These are phyloP conservation scores for Climacteris rufus DNA, from an alignment of 2,113 vertebrate species.

Conservation along the genomic window DNA sequence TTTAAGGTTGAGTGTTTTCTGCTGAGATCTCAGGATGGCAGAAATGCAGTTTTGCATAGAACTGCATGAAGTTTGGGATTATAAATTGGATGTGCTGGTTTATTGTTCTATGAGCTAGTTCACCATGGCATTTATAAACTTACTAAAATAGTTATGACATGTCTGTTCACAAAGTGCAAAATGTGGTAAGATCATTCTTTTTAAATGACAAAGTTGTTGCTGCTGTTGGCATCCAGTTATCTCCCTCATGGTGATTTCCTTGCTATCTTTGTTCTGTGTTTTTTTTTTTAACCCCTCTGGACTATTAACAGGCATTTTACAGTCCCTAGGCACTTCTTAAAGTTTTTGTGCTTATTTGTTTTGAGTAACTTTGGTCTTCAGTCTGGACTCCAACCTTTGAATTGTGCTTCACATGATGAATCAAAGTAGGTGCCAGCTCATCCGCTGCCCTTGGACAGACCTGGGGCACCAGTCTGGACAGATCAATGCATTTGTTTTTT, in stretches of 20 bases:
- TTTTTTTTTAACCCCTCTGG: not conserved
- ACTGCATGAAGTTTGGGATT: not conserved
- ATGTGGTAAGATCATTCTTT: not conserved
- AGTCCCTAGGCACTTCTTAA: not conserved
- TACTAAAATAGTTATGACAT: not conserved
- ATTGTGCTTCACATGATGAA: not conserved
- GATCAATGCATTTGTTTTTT: not conserved
- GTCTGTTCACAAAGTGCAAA: not conserved
- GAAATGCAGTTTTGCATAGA: slow-evolving; percentile 30
- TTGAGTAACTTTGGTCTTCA: not conserved
- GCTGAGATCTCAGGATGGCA: slow-evolving; percentile 24
- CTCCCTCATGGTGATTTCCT: not conserved
- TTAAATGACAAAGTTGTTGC: not conserved
- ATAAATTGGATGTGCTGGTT: slow-evolving; percentile 13
- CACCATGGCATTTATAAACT: not conserved
- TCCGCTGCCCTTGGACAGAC: not conserved
- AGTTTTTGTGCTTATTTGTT: not conserved
- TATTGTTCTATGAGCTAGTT: slow-evolving; percentile 36
- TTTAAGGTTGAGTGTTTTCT: slow-evolving; percentile 12
- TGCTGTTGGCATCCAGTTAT: not conserved
- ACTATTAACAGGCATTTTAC: not conserved
- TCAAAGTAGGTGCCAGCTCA: not conserved
- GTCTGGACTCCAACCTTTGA: not conserved
- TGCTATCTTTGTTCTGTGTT: rapidly evolving
- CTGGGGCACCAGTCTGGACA: not conserved